A percentile compares a stretch with the other conserved stretches of the same genome.
These are phyloP conservation scores for Catostomus latipinnis DNA, from an alignment of 2,797 vertebrate species.

Conservation along the genomic window DNA sequence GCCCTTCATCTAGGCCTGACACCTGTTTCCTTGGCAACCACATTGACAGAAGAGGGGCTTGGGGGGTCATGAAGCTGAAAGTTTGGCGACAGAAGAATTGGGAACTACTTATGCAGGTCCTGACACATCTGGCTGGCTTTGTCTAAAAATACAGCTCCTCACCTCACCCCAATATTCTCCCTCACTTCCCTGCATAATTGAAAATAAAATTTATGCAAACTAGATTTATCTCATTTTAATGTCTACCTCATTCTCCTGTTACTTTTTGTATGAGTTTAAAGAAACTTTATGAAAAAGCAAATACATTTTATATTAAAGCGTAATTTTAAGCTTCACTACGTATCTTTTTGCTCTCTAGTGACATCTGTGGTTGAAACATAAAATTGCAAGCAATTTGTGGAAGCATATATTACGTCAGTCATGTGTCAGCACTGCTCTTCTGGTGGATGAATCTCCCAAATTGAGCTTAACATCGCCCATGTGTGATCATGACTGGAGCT, in stretches of 20 bases:
- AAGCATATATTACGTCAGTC: no score
- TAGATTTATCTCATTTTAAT: slow-evolving; percentile 25
- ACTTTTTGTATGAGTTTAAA: neutral
- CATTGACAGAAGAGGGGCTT: slow-evolving; percentile 64
- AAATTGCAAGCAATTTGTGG: no score
- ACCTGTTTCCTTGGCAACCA: slow-evolving; percentile 79
- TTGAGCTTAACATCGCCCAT: no score
- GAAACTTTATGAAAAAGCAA: no score
- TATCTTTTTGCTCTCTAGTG: no score
- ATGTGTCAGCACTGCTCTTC: no score
- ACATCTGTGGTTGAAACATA: no score
- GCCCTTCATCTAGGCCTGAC: slow-evolving; percentile 68
- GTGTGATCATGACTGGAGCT: no score
- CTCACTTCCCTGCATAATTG: slow-evolving; percentile 35
- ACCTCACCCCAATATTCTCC: slow-evolving; percentile 45
- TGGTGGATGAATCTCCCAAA: no score
- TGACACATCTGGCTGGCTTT: slow-evolving; percentile 69
- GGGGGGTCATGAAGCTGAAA: slow-evolving; percentile 70
- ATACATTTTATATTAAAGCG: no score
- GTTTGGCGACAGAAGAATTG: slow-evolving; percentile 52
- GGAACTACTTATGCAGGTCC: slow-evolving; percentile 63
- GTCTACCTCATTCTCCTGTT: slow-evolving; percentile 1
- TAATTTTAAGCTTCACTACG: no score
- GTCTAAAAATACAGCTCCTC: slow-evolving; percentile 53
- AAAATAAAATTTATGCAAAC: slow-evolving; percentile 52